Percentiles rank a stretch among this genome's conserved stretches.
phyloP scores from a whole-genome alignment of 2,888 invertebrate species.

The Actias luna region DNA sequence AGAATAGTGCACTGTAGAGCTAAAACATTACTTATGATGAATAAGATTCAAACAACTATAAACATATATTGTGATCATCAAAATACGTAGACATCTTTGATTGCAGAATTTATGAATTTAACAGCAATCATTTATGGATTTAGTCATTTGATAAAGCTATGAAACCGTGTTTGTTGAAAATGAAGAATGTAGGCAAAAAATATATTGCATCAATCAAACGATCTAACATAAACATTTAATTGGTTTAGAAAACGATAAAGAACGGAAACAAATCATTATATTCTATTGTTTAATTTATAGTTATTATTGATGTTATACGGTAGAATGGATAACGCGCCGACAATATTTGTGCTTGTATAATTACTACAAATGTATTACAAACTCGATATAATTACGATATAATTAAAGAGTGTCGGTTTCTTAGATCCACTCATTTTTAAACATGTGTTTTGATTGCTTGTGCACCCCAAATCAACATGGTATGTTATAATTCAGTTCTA shows the following conservation, averaged over 20 bases:
- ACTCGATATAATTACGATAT: slow-evolving; percentile 39
- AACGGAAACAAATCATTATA: slow-evolving; percentile 33
- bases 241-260: slow-evolving; percentile 40
- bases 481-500: slow-evolving; percentile 4
- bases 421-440: slow-evolving; percentile 22
- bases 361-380: slow-evolving; percentile 30
- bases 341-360: slow-evolving; percentile 30
- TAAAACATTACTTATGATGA: too few species aligned
- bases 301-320: slow-evolving; percentile 16
- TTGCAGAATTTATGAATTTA: too few species aligned
- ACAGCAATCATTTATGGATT: not conserved
- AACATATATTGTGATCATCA: not conserved
- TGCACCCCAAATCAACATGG: slow-evolving; percentile 32
- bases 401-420: slow-evolving; percentile 35
- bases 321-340: slow-evolving; percentile 14
- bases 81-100: not conserved
- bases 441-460: slow-evolving; percentile 61
- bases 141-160: not conserved
- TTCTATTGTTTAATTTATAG: not conserved
- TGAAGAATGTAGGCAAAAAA: not conserved
- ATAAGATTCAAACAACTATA: too few species aligned
- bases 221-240: slow-evolving; percentile 9
- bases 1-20: too few species aligned
- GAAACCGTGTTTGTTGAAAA: not conserved
- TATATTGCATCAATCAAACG: not conserved